Evolutionary conservation across 2,797 vertebrate species (phyloP).

Genomic region (Cynodonichthys magdalenae): DNA sequence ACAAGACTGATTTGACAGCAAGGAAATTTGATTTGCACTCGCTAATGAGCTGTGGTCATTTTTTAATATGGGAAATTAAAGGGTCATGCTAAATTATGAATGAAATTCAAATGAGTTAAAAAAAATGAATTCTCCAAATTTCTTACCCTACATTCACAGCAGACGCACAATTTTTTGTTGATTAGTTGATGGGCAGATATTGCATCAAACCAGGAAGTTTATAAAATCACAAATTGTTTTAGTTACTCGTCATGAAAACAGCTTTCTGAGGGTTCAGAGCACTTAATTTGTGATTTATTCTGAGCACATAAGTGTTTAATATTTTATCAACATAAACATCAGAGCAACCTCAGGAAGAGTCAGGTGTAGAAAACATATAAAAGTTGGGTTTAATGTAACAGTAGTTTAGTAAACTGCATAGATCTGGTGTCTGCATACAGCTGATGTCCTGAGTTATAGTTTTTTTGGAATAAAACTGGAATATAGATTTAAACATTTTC

Average conservation of each 20-base stretch:
- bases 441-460: too few species aligned
- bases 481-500: too few species aligned
- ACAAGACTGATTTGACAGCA: background rate
- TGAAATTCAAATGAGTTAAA: slow-evolving; percentile 33
- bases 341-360: too few species aligned
- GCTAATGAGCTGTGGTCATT: slow-evolving; percentile 22
- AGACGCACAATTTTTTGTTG: slow-evolving; percentile 27
- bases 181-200: slow-evolving; percentile 27
- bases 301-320: too few species aligned
- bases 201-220: slow-evolving; percentile 13
- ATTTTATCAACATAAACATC: too few species aligned
- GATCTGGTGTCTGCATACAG: too few species aligned
- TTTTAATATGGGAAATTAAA: background rate
- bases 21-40: slow-evolving; percentile 12
- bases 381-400: too few species aligned
- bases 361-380: too few species aligned
- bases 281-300: background rate
- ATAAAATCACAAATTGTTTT: slow-evolving; percentile 15
- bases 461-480: too few species aligned
- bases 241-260: background rate
- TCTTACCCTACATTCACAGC: slow-evolving; percentile 20
- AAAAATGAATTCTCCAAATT: slow-evolving; percentile 38
- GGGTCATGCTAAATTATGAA: slow-evolving; percentile 19
- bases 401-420: too few species aligned
- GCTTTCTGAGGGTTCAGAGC: background rate